Conservation (phyloP, 2,888 invertebrate species). For the Amphiduros pacificus region DNA sequence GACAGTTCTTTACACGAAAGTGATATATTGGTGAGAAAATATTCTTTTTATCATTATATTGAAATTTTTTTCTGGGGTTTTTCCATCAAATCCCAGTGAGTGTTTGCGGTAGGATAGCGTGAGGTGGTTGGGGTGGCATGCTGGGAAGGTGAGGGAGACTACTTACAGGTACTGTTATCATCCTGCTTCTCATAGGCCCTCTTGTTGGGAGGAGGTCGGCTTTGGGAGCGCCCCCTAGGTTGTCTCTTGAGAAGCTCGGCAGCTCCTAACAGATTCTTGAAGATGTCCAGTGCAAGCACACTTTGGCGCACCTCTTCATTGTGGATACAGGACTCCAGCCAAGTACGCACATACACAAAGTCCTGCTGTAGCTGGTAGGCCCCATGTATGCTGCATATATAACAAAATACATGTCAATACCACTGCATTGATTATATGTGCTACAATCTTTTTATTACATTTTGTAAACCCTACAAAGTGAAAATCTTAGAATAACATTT, state of each 20-base stretch:
- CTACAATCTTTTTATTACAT: no score
- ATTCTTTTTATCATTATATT: no score
- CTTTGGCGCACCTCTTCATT: constrained; percentile 44
- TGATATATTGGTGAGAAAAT: no score
- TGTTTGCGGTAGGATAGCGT: no score
- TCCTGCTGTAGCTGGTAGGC: constrained; percentile 53
- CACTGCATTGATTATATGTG: no score
- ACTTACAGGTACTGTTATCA: background rate
- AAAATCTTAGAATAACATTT: no score
- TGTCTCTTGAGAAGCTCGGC: constrained; percentile 50
- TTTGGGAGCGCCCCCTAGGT: constrained; percentile 28
- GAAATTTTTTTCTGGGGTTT: no score
- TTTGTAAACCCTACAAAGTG: no score
- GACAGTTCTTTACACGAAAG: no score
- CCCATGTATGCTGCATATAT: constrained; percentile 47
- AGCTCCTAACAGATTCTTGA: constrained; percentile 47
- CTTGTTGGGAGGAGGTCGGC: constrained; percentile 5
- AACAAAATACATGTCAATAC: background rate
- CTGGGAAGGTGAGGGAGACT: no score
- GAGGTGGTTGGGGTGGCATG: no score
- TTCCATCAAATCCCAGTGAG: no score
- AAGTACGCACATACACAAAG: constrained; percentile 41
- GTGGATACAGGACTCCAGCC: constrained; percentile 40
- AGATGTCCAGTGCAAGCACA: constrained; percentile 45
- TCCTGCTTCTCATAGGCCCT: background rate